Conservation (phyloP, 1,140 invertebrate species). For the Hycleus cichorii region DNA sequence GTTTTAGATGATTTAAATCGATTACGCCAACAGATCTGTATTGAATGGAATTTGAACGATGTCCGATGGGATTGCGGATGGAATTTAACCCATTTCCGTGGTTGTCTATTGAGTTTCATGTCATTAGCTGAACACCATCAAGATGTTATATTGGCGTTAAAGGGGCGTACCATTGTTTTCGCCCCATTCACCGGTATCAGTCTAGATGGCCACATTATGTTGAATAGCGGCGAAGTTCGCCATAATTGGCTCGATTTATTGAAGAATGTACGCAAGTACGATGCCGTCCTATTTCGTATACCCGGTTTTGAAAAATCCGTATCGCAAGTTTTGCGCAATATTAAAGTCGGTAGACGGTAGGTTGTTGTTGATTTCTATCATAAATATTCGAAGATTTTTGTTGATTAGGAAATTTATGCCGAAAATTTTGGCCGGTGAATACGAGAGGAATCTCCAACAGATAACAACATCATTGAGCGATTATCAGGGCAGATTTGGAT, state of each 20-base stretch:
- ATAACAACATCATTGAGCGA: slow-evolving; percentile 77
- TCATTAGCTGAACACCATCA: slow-evolving; percentile 64
- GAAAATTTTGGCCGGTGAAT: slow-evolving; percentile 72
- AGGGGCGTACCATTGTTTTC: slow-evolving; percentile 62
- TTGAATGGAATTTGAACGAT: slow-evolving; percentile 50
- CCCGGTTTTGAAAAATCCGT: slow-evolving; percentile 77
- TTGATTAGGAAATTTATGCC: slow-evolving; percentile 78
- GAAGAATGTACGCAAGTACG: slow-evolving; percentile 71
- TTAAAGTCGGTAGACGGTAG: slow-evolving; percentile 73
- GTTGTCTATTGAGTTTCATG: slow-evolving; percentile 70
- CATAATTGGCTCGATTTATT: slow-evolving; percentile 88
- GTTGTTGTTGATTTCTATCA: slow-evolving; percentile 2
- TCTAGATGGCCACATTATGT: slow-evolving; percentile 77
- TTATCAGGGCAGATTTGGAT: slow-evolving; percentile 59
- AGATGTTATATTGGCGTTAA: slow-evolving; percentile 56
- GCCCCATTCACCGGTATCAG: slow-evolving; percentile 82
- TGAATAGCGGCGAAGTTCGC: slow-evolving; percentile 84
- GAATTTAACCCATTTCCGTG: slow-evolving; percentile 79
- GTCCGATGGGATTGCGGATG: slow-evolving; percentile 77
- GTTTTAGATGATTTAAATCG: slow-evolving; percentile 59
- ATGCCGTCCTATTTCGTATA: slow-evolving; percentile 62
- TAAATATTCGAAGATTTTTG: not conserved
- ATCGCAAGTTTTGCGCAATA: slow-evolving; percentile 70
- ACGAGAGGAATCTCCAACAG: slow-evolving; percentile 72
- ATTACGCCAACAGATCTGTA: slow-evolving; percentile 49